Evolutionary conservation across 2,888 invertebrate genomes (phyloP), one percentile per base, ranked within the genome.

Genomic region (Rugalucina vietnamica): DNA sequence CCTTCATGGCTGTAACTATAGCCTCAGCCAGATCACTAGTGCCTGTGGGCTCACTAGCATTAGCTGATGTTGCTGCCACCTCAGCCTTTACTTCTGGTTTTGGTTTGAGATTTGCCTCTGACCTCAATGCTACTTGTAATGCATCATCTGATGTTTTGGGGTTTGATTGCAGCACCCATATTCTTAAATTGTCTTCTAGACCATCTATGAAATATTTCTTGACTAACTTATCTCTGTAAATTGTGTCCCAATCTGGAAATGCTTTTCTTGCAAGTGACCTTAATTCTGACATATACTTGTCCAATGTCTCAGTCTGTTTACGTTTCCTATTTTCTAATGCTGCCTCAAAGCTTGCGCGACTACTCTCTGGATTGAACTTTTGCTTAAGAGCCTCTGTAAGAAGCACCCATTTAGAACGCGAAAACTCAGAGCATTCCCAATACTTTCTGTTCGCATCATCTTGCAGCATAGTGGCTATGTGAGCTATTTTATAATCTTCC

Each of bases 171-270:
- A 72, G n/a, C 3, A 72, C 72, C 72, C 72, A 36, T 36, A 72
- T 36, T 24, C 36, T 21, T 24, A 72, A 36, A 14, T 34, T 14
- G 4, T 72, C 36, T 14, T 72, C 72, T 4, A 72, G 37, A 21
- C 72, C 72, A 72, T 36, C 72, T 32, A 72, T 72, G 34, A 72
- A 72, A 21, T 37, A 72, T 36, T 72, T 72, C 72, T 36, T 72
- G 5, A 72, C 72, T 21, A 72, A 10, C 21, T 12, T 72, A 37
- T 72, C 72, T n/a, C 72, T 36, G 21, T 72, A 72, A 10, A 1
- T 34, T 14, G 21, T 37, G 4, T 32, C 21, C 72, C 72, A 72
- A 37, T 72, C 72, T 5, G 72, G 37, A 24, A n/a, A 72, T 21
- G 72, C 37, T 43, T 72, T 72, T 43, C 27, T 34, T 2, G 72